Evolutionary conservation across 1,140 invertebrate genomes (phyloP).

Genomic region (Acromyrmex charruanus): DNA sequence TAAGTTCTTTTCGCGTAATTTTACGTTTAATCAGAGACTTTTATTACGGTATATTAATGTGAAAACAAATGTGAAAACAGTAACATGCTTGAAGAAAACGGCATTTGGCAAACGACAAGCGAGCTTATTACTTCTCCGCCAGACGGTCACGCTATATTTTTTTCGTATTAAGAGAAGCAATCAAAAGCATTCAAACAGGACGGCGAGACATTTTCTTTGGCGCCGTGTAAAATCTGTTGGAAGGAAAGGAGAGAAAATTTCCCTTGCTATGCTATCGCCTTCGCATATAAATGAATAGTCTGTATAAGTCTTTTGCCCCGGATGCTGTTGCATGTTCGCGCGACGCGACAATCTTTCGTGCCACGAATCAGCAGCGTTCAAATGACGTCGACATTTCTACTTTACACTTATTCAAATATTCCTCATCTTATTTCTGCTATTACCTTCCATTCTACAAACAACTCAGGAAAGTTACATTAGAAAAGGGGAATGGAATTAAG

Average conservation of each 20-base stretch:
- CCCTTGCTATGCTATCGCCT: conserved; percentile 18
- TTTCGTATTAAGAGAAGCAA: conserved; percentile 59
- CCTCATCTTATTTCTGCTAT: not conserved
- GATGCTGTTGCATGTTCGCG: conserved; percentile 26
- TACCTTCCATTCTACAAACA: conserved; percentile 3
- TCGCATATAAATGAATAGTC: conserved; percentile 55
- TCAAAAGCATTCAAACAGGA: conserved; percentile 57
- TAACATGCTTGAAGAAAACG: not conserved
- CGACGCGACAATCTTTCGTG: not conserved
- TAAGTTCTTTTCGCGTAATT: not conserved
- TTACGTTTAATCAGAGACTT: not conserved
- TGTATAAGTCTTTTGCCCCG: conserved; percentile 15
- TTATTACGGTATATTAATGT: conserved; percentile 49
- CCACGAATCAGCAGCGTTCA: conserved; percentile 4
- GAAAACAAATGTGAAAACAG: conserved; percentile 29
- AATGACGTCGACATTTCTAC: not conserved
- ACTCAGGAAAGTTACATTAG: not conserved
- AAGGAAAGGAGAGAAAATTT: conserved; percentile 14
- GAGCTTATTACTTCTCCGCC: conserved; percentile 40
- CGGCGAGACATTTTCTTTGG: conserved; percentile 54
- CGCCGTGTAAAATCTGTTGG: conserved; percentile 31
- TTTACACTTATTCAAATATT: conserved; percentile 24
- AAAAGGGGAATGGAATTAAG: not conserved
- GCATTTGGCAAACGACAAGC: conserved; percentile 47
- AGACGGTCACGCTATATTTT: conserved; percentile 51